Conservation (phyloP, 2,113 vertebrate species). For the Sylvia atricapilla region DNA sequence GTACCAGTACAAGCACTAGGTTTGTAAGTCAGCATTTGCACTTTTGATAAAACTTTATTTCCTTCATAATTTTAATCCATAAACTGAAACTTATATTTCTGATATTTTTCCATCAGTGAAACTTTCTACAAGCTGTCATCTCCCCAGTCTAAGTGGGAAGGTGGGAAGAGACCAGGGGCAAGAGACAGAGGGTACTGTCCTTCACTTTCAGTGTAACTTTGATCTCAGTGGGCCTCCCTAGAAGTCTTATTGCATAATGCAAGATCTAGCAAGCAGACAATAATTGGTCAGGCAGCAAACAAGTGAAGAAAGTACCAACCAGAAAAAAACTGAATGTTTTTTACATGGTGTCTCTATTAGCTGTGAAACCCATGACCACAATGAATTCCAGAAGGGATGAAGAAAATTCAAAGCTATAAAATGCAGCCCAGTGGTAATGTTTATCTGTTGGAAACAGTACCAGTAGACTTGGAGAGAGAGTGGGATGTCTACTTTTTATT, state of each 20-base stretch:
- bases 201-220: neutral
- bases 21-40: neutral
- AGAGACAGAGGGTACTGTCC: neutral
- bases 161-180: neutral
- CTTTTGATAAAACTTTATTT: neutral
- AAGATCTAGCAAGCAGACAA: neutral
- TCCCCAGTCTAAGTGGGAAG: neutral
- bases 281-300: neutral
- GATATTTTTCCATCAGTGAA: neutral
- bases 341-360: neutral
- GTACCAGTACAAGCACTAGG: neutral
- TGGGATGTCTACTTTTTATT: neutral
- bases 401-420: neutral
- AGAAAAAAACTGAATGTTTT: neutral
- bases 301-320: neutral
- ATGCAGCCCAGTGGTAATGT: fast-evolving
- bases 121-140: neutral
- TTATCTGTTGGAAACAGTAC: neutral
- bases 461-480: neutral
- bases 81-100: neutral
- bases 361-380: neutral
- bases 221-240: neutral
- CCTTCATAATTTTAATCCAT: neutral
- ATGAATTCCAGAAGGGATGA: neutral
- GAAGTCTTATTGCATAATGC: neutral